Conservation (phyloP, 2,113 vertebrate genomes). For the Brachionichthys hirsutus region DNA sequence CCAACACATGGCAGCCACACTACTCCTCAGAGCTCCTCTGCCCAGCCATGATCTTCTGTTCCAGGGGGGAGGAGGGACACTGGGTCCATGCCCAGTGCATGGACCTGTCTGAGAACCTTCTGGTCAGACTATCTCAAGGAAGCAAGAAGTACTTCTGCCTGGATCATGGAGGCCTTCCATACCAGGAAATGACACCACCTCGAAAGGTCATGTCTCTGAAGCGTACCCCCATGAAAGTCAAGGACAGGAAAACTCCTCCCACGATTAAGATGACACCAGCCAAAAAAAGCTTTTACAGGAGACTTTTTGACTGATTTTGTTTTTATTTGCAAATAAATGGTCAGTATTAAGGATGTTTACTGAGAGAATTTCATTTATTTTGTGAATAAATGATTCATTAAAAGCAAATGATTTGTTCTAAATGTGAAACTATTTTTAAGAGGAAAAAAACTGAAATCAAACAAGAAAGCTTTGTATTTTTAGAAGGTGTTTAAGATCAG, state of each 20-base stretch:
- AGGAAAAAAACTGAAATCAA: too few species aligned
- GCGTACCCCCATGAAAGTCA: conserved; percentile 82
- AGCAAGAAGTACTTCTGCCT: conserved; percentile 90
- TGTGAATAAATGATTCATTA: too few species aligned
- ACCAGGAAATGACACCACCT: conserved; percentile 86
- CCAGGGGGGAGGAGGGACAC: conserved; percentile 85
- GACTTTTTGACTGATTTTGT: conserved; percentile 85
- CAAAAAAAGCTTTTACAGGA: conserved; percentile 89
- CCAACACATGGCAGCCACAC: conserved; percentile 93
- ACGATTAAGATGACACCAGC: conserved; percentile 76
- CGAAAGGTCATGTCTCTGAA: conserved; percentile 75
- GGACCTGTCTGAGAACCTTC: conserved; percentile 87
- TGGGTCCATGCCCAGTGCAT: conserved; percentile 98
- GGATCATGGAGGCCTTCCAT: conserved; percentile 82
- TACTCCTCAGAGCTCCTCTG: conserved; percentile 95
- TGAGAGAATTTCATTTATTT: too few species aligned
- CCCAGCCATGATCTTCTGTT: conserved; percentile 98
- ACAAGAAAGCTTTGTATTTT: background rate
- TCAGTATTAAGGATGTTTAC: background rate
- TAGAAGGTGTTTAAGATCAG: background rate
- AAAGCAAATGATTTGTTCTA: too few species aligned
- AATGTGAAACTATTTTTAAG: too few species aligned
- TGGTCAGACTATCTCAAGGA: conserved; percentile 85
- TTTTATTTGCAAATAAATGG: background rate
- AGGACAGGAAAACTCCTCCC: conserved; percentile 79